Conservation (phyloP, 1,140 invertebrate genomes). For the Sinella curviseta region DNA sequence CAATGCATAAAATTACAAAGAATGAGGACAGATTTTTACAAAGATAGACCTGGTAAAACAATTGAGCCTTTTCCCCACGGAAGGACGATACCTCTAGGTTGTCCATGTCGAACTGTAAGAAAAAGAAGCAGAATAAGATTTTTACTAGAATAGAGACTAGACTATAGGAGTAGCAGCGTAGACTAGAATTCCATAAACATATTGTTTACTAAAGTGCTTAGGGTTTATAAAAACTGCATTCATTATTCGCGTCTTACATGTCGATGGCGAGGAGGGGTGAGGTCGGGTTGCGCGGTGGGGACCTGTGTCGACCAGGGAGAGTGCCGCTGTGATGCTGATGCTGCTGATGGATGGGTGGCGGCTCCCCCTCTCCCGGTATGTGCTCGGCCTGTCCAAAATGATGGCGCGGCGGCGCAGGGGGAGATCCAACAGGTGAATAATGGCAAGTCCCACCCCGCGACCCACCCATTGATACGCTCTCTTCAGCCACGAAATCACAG, state of each 20-base stretch:
- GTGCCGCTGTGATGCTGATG: too few relatives aligned
- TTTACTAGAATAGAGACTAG: too few relatives aligned
- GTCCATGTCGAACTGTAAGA: constrained; percentile 27
- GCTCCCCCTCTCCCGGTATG: constrained; percentile 34
- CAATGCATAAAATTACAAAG: background rate
- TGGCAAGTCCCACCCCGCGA: constrained; percentile 35
- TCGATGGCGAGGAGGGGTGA: constrained; percentile 50
- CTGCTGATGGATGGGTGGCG: constrained; percentile 50
- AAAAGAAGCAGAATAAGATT: too few relatives aligned
- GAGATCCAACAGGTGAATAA: constrained; percentile 49
- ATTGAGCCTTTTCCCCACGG: constrained; percentile 33
- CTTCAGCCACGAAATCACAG: constrained; percentile 51
- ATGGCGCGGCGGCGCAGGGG: constrained; percentile 47
- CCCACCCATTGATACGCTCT: constrained; percentile 41
- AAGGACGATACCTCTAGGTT: constrained; percentile 27
- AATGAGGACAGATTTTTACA: background rate
- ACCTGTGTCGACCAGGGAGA: constrained; percentile 49
- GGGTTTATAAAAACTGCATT: too few relatives aligned
- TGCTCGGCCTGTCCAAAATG: constrained; percentile 45
- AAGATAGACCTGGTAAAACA: constrained; percentile 30
- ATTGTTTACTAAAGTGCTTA: too few relatives aligned
- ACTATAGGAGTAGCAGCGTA: too few relatives aligned
- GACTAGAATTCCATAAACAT: too few relatives aligned
- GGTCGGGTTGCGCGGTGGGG: constrained; percentile 49
- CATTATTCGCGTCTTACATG: too few relatives aligned